Base-by-base conservation (phyloP, 1,140 invertebrate species). In the Leptinotarsa texana region DNA sequence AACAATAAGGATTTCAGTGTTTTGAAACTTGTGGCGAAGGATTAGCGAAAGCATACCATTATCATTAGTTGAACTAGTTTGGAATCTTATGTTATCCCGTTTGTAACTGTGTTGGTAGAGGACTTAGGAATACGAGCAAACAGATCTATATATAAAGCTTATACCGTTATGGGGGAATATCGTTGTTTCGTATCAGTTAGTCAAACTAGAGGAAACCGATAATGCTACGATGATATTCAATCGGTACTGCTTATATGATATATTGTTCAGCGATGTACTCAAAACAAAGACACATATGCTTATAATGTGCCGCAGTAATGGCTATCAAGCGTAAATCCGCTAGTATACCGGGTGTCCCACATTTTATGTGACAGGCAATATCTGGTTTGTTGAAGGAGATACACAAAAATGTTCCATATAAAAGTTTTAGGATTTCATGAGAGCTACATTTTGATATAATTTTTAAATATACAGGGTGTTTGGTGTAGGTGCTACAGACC, bases 1-100 rank as follows among this genome's bases (percentile, higher is more conserved):
- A 67, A 67, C 65, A 67, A 67, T 27, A 67, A 67, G 65, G 65
- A 67, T 67, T 67, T 24, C 65, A 24, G 13, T 67, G 65, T 67
- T 67, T 67, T 67, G 24, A 67, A 67, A 67, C 65, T 67, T 67
- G 65, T 24, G 65, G 18, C 24, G 15, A 67, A 67, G 65, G 65
- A 67, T 67, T 67, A 67, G 11, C 24, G 1, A 18, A 42, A 67
- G 65, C 65, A 67, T 27, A 67, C 65, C n/a, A 67, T 24, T 21
- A 63, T 67, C 42, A 42, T 67, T 67, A 67, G 24, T 24, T 67
- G 27, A 67, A 18, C 27, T 67, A 27, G 65, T 42, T 67, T n/a
- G 27, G 24, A 67, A 67, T 67, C 65, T 67, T 27, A 67, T 67
- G 42, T 67, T 67, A 67, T 67, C 65, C 65, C 17, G 15, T 67